Evolutionary conservation across 2,113 vertebrate genomes (phyloP), one percentile per base, ranked within the genome.

Genomic region (Podocnemis expansa): DNA sequence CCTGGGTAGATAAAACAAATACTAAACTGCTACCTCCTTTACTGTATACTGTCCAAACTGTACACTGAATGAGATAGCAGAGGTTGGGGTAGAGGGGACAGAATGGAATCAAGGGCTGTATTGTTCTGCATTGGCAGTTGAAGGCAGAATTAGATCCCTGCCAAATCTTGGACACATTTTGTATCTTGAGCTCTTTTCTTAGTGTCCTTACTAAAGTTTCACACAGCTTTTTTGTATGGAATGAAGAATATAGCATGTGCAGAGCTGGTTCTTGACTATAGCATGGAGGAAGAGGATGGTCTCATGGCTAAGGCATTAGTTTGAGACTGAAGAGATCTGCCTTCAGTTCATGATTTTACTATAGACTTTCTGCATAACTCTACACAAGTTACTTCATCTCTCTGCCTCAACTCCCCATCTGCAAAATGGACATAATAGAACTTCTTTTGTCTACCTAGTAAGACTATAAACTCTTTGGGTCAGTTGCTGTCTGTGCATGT

Each of bases 311-410:
- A 43, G 22, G 12, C 5, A 25, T 38, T 75, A 24, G 22, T 25
- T 47, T 55, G 24, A 22, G 27, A 47, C n/a, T 52, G 25, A 21
- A 52, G 12, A 21, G 34, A 67, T 82, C 75, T 54, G 60, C 73
- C 8, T 76, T 67, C 2, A 81, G 0, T 16, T 52, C 3, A 21
- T 9, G 13, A 1, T 2, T 78, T 41, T 80, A n/a, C 38, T 73
- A 1, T 9, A 3, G 47, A 4, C 0, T 0, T 1, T 89, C n/a
- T 25, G 70, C 38, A 16, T 3, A 58, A 82, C 24, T 8, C 3
- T 1, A 4, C 6, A 51, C 43, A 83, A 34, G 54, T 73, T 51
- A 34, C 38, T 85, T 12, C 43, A 10, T 31, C 67, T 45, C 58
- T 49, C 22, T 55, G 3, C 6, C 24, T 47, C 60, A 70, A 43